Conservation (phyloP, 1,140 invertebrate species). For the Dinothrombium tinctorium region DNA sequence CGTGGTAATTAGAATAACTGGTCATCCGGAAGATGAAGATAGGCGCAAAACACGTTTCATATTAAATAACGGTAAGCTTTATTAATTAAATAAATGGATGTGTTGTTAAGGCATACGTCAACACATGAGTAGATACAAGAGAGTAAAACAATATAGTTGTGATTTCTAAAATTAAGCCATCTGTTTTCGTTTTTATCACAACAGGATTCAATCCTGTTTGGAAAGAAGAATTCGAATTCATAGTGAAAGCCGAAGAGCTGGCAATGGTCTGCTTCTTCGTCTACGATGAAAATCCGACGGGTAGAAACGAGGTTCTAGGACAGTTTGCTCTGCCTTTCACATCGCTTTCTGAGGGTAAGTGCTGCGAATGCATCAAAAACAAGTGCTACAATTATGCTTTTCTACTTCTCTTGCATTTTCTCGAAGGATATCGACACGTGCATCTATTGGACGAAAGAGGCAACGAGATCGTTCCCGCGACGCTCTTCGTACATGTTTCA, state of each 20-base stretch:
- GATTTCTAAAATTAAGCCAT: neutral
- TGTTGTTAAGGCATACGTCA: neutral
- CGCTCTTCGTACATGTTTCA: neutral
- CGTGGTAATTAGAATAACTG: neutral
- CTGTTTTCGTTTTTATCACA: constrained; percentile 2
- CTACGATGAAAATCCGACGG: constrained; percentile 13
- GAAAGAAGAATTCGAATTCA: constrained; percentile 27
- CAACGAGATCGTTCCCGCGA: neutral
- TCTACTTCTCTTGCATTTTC: neutral
- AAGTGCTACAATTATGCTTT: neutral
- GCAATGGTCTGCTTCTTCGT: constrained; percentile 30
- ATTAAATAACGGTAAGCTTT: neutral
- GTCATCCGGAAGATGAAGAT: neutral
- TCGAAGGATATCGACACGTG: constrained; percentile 4
- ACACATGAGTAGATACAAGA: neutral
- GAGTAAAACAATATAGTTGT: neutral
- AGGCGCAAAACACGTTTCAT: neutral
- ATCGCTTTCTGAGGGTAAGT: neutral
- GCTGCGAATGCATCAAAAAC: neutral
- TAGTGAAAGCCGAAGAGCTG: constrained; percentile 26
- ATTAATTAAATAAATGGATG: neutral
- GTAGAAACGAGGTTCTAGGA: neutral
- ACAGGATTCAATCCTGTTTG: constrained; percentile 34
- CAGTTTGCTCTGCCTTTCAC: neutral
- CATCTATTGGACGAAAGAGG: neutral